Base-by-base conservation (phyloP, 2,888 invertebrate species). In the Exocentrus adspersus region DNA sequence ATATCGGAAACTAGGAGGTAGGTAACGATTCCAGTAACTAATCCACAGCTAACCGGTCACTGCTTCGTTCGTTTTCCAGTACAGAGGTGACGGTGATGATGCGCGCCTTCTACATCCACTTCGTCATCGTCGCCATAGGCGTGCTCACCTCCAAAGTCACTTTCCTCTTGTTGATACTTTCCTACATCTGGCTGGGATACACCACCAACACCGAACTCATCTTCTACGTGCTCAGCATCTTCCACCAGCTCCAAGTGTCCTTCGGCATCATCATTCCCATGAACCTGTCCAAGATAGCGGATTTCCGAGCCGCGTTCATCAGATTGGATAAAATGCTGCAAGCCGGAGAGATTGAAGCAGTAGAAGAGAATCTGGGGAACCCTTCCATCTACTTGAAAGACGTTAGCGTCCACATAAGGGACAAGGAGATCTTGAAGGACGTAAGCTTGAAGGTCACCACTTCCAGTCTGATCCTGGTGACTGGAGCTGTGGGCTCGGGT, bases 401-500 rank as follows among this genome's bases (percentile, higher is more conserved):
- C 32, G 63, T 52, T 10, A 46, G 54, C 1, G 60, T 69, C 7
- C 43, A 67, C 37, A 68, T 73, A n/a, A 56, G 72, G 77, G 42
- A 76, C 72, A 7, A 66, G 69, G 45, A 70, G 78, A 3, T 85
- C 0, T 72, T 87, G 10, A 77, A 78, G 56, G 76, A 84, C 58
- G 70, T 86, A 3, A 81, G 78, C 7, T 64, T 85, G 17, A 77
- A 77, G 16, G 76, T 86, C 1, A 68, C 76, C 0, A 82, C 83
- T 9, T 54, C 67, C 1, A 75, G 84, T 41, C 68, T 86, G 5
- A 81, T 83, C 37, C 86, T 86, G 0, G 77, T 90, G n/a, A 85
- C 89, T 28, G 90, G 90, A 10, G 83, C 86, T 1, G 88, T 90
- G 1, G 90, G 90, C 16, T 81, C 86, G 4, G 90, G 90, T 43